phyloP scores from a whole-genome alignment of 1,140 invertebrate genomes.

The Polypedilum pembai region DNA sequence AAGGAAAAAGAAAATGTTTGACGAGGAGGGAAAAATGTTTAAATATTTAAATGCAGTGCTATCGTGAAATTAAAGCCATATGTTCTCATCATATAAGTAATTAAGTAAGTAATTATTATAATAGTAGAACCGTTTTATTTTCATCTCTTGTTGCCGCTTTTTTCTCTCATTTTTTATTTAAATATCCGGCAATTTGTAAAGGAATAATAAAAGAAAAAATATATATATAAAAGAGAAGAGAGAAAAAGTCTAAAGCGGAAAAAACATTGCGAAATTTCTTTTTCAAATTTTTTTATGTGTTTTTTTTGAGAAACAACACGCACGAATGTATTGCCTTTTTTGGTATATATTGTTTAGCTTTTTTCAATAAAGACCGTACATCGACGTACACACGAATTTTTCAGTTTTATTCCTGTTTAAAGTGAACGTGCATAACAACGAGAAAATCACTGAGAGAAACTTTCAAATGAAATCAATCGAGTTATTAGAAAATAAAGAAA shows the following conservation, averaged over 20 bases:
- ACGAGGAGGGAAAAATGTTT: too few relatives aligned
- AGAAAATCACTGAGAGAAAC: neutral
- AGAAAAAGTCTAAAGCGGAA: neutral
- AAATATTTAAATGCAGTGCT: neutral
- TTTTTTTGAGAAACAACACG: neutral
- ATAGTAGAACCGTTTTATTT: neutral
- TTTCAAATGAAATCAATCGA: neutral
- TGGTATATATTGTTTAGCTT: neutral
- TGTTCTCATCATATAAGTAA: conserved; percentile 18
- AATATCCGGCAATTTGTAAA: too few relatives aligned
- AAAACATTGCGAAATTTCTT: neutral
- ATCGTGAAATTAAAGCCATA: conserved; percentile 18
- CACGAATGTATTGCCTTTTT: conserved; percentile 17
- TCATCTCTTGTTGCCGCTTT: too few relatives aligned
- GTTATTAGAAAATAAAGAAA: neutral
- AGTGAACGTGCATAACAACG: neutral
- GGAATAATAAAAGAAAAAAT: too few relatives aligned
- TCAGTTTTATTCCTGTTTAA: neutral
- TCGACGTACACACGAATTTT: too few relatives aligned
- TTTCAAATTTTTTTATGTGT: neutral
- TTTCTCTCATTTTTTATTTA: too few relatives aligned
- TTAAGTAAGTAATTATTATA: neutral
- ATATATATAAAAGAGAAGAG: neutral
- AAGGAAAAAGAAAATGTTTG: too few relatives aligned
- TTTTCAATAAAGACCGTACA: neutral